phyloP scores from a whole-genome alignment of 2,113 vertebrate genomes.

The Gorsachius goisagi region DNA sequence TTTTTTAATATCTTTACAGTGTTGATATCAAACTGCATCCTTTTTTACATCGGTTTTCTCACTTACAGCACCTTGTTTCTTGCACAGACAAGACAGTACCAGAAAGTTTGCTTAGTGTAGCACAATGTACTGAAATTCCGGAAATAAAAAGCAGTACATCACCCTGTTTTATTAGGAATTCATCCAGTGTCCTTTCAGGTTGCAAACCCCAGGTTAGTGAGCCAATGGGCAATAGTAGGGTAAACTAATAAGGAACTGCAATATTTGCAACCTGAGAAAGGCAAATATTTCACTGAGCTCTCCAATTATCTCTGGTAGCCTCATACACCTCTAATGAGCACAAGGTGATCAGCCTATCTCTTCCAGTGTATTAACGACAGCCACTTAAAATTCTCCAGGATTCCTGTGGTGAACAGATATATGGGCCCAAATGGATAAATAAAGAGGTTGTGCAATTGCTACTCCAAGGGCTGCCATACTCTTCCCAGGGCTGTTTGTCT shows the following conservation, averaged over 20 bases:
- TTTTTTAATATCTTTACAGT: neutral
- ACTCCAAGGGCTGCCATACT: neutral
- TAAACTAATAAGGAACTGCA: constrained; percentile 9
- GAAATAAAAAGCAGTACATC: neutral
- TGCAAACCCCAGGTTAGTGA: neutral
- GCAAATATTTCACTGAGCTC: constrained; percentile 43
- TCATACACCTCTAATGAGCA: constrained; percentile 25
- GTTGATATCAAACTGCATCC: neutral
- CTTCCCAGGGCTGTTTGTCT: neutral
- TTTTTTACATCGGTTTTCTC: neutral
- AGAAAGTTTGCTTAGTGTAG: neutral
- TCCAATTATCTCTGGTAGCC: constrained; percentile 51
- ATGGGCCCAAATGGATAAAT: constrained; percentile 34
- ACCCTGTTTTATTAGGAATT: neutral
- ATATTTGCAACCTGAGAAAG: constrained; percentile 33
- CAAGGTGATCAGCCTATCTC: constrained; percentile 25
- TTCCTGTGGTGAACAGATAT: constrained; percentile 16
- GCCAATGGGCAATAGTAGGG: neutral
- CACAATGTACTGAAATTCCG: neutral
- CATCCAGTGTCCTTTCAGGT: neutral
- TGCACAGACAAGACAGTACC: neutral
- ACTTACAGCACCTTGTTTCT: neutral
- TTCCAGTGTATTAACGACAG: constrained; percentile 28
- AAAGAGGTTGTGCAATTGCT: constrained; percentile 1
- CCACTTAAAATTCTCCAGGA: constrained; percentile 40